Percentiles rank a stretch among this genome's conserved stretches.
These are phyloP conservation scores for Trichonephila inaurata DNA, from an alignment of 1,140 invertebrate species.

Conservation along the genomic window DNA sequence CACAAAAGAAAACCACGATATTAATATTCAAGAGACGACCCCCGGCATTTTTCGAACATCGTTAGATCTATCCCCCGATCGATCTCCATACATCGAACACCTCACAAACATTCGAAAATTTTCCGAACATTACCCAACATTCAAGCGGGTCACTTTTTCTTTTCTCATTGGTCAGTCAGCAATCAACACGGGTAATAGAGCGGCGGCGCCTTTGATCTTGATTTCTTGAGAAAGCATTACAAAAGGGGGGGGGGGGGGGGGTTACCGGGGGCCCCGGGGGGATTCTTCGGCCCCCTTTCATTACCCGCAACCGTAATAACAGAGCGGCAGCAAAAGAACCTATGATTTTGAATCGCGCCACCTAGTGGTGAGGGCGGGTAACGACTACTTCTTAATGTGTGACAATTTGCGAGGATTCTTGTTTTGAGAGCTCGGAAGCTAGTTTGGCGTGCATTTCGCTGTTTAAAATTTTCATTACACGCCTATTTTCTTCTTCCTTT, in stretches of 20 bases:
- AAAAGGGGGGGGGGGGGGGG: not conserved
- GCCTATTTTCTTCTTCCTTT: not conserved
- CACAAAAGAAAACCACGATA: not conserved
- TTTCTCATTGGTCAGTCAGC: constrained; percentile 64
- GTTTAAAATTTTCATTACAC: not conserved
- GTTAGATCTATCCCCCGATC: not conserved
- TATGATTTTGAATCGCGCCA: constrained; percentile 73
- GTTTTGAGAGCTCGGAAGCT: not conserved
- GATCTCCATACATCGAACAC: constrained; percentile 21
- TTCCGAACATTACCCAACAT: constrained; percentile 29
- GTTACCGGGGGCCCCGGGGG: constrained; percentile 54
- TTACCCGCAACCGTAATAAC: constrained; percentile 74
- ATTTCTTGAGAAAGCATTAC: constrained; percentile 37
- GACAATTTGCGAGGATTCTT: constrained; percentile 68
- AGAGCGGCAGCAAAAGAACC: constrained; percentile 67
- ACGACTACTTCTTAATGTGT: constrained; percentile 76
- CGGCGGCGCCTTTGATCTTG: constrained; percentile 73
- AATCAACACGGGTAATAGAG: constrained; percentile 48
- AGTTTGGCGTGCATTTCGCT: constrained; percentile 36
- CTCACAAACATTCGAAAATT: constrained; percentile 26
- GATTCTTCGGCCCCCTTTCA: constrained; percentile 70
- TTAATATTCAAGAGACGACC: not conserved
- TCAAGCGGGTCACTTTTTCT: not conserved
- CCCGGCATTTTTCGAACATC: not conserved
- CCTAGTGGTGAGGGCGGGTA: constrained; percentile 74